Evolutionary conservation across 2,797 vertebrate genomes (phyloP).

Genomic region (Manis pentadactyla): DNA sequence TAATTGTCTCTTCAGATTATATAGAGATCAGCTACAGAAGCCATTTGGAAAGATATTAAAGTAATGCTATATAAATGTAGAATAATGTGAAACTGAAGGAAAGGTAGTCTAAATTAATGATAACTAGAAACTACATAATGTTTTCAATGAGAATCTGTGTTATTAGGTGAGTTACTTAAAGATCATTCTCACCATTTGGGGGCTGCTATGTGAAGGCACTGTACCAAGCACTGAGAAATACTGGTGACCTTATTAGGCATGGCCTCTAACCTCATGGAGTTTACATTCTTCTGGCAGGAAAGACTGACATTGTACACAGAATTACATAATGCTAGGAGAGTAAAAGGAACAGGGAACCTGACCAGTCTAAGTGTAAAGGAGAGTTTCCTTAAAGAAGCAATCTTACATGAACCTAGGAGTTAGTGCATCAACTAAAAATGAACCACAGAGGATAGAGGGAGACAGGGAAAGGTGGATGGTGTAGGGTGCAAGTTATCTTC

Average conservation of each 20-base stretch:
- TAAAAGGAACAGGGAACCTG: background rate
- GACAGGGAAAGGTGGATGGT: background rate
- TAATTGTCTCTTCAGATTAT: conserved; percentile 39
- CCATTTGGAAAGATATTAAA: conserved; percentile 41
- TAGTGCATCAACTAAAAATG: background rate
- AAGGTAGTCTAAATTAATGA: background rate
- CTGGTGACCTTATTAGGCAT: background rate
- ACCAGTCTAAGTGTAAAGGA: conserved; percentile 19
- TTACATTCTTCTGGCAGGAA: conserved; percentile 8
- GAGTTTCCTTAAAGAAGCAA: background rate
- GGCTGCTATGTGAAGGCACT: background rate
- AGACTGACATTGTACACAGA: background rate
- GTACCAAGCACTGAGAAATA: background rate
- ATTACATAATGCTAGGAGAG: background rate
- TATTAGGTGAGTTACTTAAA: conserved; percentile 33
- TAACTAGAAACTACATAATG: conserved; percentile 34
- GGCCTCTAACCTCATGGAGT: background rate
- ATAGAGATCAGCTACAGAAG: conserved; percentile 4
- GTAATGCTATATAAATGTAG: conserved; percentile 14
- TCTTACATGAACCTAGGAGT: conserved; percentile 12
- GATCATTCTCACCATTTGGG: background rate
- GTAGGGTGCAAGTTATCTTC: background rate
- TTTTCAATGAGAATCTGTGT: conserved; percentile 36
- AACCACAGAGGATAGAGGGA: background rate
- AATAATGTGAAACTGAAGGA: background rate